Conservation (phyloP, 2,797 vertebrate genomes). For the Falco rusticolus region DNA sequence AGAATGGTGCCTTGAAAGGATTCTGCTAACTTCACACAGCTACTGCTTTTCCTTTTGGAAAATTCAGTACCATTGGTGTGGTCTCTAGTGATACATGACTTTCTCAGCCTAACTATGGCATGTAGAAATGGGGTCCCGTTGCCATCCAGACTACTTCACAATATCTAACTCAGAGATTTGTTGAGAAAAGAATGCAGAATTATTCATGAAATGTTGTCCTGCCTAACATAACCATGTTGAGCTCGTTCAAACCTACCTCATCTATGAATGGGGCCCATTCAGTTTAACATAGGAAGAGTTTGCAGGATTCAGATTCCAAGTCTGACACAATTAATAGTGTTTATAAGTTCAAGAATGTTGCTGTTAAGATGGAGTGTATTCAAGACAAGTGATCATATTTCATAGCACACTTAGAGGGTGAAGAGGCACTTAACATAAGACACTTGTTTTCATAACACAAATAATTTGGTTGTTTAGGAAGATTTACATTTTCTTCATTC, state of each 20-base stretch:
- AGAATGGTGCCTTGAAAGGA: background rate
- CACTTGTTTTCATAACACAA: slow-evolving; percentile 42
- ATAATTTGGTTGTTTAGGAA: slow-evolving; percentile 19
- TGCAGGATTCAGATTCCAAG: slow-evolving; percentile 55
- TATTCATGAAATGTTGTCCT: background rate
- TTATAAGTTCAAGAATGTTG: slow-evolving; percentile 63
- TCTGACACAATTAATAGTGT: slow-evolving; percentile 69
- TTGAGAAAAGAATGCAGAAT: slow-evolving; percentile 23
- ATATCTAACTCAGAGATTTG: background rate
- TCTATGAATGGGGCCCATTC: slow-evolving; percentile 54
- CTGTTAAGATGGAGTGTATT: slow-evolving; percentile 37
- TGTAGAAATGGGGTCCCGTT: background rate
- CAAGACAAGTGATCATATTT: slow-evolving; percentile 65
- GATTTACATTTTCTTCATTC: slow-evolving; percentile 20
- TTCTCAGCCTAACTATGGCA: background rate
- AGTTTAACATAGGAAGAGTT: slow-evolving; percentile 8
- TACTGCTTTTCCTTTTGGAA: background rate
- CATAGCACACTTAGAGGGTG: slow-evolving; percentile 66
- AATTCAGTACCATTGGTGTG: background rate
- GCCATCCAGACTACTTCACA: background rate
- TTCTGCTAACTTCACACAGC: background rate
- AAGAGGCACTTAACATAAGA: slow-evolving; percentile 73
- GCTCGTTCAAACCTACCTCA: background rate
- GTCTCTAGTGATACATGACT: background rate
- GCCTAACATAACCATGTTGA: background rate